A percentile compares a stretch with the other conserved stretches of the same genome.
Evolutionary conservation across 2,113 vertebrate species (phyloP).

Genomic region (Galeopterus variegatus): DNA sequence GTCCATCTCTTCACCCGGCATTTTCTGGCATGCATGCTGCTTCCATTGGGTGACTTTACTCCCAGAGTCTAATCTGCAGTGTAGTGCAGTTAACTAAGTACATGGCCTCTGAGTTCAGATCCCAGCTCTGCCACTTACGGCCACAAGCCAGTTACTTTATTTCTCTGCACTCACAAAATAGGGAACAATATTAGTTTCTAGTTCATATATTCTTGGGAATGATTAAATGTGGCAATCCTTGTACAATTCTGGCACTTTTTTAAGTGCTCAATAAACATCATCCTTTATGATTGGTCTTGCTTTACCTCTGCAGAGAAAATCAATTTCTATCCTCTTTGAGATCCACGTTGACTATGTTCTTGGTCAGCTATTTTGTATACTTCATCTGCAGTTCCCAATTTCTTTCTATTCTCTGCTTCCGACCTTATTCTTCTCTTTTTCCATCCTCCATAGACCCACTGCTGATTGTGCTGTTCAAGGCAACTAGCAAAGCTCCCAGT

Average conservation of each 20-base stretch:
- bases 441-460: background rate
- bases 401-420: background rate
- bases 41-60: background rate
- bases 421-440: background rate
- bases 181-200: background rate
- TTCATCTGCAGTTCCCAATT: constrained; percentile 4
- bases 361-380: background rate
- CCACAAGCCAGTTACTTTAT: background rate
- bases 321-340: background rate
- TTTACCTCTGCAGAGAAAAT: background rate
- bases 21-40: background rate
- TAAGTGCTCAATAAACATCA: background rate
- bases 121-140: background rate
- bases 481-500: background rate
- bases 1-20: background rate
- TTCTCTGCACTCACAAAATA: background rate
- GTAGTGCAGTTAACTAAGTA: background rate
- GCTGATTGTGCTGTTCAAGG: background rate
- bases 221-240: background rate
- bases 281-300: background rate
- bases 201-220: background rate
- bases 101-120: background rate
- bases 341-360: background rate
- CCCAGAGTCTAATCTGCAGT: background rate
- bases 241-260: background rate